phyloP scores from a whole-genome alignment of 2,113 vertebrate species.

The Dipodomys merriami region DNA sequence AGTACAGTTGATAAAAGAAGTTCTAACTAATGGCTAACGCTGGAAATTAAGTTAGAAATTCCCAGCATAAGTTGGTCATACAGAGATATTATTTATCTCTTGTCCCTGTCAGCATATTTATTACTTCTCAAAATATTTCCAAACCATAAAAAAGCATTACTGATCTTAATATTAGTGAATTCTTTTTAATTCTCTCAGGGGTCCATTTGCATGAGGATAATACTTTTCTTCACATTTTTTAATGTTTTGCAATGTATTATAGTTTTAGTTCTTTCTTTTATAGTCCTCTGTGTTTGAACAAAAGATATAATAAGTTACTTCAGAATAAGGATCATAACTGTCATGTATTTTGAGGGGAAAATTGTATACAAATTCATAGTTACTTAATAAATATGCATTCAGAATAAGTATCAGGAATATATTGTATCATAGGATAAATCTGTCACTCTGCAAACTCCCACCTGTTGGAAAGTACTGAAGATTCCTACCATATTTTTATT shows the following conservation, averaged over 20 bases:
- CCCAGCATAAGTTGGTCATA: constrained; percentile 37
- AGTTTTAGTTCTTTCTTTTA: constrained; percentile 10
- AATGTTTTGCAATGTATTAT: constrained; percentile 12
- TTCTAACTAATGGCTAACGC: constrained; percentile 48
- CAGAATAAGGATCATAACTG: neutral
- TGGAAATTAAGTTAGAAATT: constrained; percentile 71
- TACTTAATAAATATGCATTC: neutral
- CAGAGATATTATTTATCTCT: constrained; percentile 4
- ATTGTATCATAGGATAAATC: neutral
- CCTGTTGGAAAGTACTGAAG: neutral
- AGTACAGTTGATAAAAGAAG: constrained; percentile 64
- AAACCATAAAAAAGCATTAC: constrained; percentile 62
- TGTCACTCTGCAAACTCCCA: neutral
- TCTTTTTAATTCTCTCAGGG: constrained; percentile 39
- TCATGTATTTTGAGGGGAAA: neutral
- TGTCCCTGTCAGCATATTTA: constrained; percentile 7
- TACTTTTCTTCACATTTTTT: constrained; percentile 34
- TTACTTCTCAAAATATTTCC: neutral
- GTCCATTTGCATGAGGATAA: neutral
- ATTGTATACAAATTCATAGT: neutral
- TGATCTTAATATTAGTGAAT: constrained; percentile 35
- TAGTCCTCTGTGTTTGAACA: neutral
- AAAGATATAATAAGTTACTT: constrained; percentile 5
- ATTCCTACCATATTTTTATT: neutral
- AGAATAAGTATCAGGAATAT: neutral